Percentiles rank a stretch among this genome's conserved stretches.
Conservation (phyloP, 2,113 vertebrate genomes). For the Mormyrus iriodes region DNA sequence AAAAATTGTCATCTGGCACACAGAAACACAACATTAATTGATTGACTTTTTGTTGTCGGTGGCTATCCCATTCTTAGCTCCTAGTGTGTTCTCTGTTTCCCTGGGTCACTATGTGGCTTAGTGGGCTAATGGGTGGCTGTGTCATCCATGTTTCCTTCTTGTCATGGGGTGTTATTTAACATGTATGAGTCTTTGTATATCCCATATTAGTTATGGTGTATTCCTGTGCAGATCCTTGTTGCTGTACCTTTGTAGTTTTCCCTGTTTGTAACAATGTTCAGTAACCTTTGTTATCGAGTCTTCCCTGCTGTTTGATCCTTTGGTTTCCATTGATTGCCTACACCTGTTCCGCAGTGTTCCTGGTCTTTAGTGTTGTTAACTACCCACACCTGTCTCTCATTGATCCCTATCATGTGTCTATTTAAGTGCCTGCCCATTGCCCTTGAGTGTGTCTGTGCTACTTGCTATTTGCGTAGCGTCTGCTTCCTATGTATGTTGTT, state of each 20-base stretch:
- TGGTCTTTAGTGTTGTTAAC: background rate
- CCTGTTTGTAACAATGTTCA: background rate
- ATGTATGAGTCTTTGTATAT: background rate
- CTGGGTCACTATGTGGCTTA: background rate
- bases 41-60: background rate
- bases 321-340: background rate
- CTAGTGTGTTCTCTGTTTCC: background rate
- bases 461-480: background rate
- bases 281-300: background rate
- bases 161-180: background rate
- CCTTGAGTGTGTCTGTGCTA: background rate
- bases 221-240: background rate
- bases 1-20: background rate
- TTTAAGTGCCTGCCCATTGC: background rate
- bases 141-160: background rate
- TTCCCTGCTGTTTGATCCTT: background rate
- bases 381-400: background rate
- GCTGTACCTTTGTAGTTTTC: background rate
- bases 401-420: background rate
- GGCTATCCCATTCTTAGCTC: background rate
- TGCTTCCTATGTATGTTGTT: background rate
- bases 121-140: background rate
- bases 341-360: background rate
- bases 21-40: background rate
- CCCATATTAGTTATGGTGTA: background rate